Evolutionary conservation across 2,888 invertebrate species (phyloP).

Genomic region (Epirrhoe tristata): DNA sequence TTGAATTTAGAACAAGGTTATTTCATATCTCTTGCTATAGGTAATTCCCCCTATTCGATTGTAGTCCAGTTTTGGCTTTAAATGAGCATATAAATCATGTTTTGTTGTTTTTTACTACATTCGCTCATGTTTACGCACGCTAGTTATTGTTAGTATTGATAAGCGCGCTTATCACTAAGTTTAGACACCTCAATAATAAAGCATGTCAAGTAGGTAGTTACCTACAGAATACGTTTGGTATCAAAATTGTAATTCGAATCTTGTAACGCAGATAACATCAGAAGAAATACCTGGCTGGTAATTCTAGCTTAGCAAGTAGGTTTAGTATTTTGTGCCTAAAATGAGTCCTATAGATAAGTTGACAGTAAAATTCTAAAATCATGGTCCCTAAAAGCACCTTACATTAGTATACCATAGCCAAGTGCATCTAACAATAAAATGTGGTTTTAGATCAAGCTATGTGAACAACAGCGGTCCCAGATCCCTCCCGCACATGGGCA

Average conservation of each 20-base stretch:
- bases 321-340: too few relatives aligned
- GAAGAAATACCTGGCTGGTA: too few relatives aligned
- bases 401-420: background rate
- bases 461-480: slow-evolving; percentile 76
- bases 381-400: too few relatives aligned
- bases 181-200: slow-evolving; percentile 2
- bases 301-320: too few relatives aligned
- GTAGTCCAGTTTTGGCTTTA: background rate
- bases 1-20: slow-evolving; percentile 9
- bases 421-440: background rate
- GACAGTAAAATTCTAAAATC: too few relatives aligned
- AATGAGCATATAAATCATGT: background rate
- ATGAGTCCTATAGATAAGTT: too few relatives aligned
- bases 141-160: slow-evolving; percentile 7
- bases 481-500: slow-evolving; percentile 76
- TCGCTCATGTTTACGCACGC: background rate
- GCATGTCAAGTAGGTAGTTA: slow-evolving; percentile 20
- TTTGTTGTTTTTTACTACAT: background rate
- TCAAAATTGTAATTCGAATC: background rate
- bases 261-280: background rate
- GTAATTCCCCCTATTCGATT: background rate
- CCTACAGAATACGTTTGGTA: background rate
- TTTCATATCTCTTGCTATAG: background rate
- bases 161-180: background rate
- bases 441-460: slow-evolving; percentile 69